Base-by-base conservation (phyloP, 2,113 vertebrate species). In the Thamnophis sirtalis region DNA sequence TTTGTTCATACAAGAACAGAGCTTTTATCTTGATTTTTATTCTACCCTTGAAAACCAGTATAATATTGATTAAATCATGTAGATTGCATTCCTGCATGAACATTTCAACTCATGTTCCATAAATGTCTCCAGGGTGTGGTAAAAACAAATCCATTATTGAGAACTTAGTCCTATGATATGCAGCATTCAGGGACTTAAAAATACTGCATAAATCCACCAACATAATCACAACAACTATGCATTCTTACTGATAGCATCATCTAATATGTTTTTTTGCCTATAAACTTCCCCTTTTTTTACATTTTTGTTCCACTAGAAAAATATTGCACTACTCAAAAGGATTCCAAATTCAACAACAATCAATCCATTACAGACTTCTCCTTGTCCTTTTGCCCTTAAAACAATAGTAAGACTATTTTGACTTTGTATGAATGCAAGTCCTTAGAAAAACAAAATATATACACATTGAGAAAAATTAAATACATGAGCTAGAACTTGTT, bases 401-500 rank as follows among this genome's bases (percentile, higher is more conserved):
- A 54, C n/a, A 86, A 55, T 43, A 50, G 50, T 26, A 96, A 91
- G 73, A 68, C 33, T 3, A n/a, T 50, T 43, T 28, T 89, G 26
- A 94, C 4, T 89, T 80, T 86, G 58, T 54, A 89, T 26, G 48
- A 22, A 54, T 28, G 4, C 49, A 89, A 58, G 53, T n/a, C 84
- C 38, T 26, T 92, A 90, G 92, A 92, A 60, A 48, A 80, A 84
- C 49, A 84, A 91, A 88, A 92, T 89, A 93, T 0, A 1, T 55
- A 95, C 0, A 96, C 80, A 17, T 24, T 26, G n/a, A 87, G 58
- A 95, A 96, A 97, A 88, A 21, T 43, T 94, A 88, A 93, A 92
- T 84, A 95, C 96, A 96, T 8, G 91, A 55, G 87, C 91, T 73
- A 89, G 17, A 92, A 43, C 92, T 93, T 94, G 93, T 96, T 94